phyloP scores from a whole-genome alignment of 2,113 vertebrate species.

The Ancistrus triradiatus region DNA sequence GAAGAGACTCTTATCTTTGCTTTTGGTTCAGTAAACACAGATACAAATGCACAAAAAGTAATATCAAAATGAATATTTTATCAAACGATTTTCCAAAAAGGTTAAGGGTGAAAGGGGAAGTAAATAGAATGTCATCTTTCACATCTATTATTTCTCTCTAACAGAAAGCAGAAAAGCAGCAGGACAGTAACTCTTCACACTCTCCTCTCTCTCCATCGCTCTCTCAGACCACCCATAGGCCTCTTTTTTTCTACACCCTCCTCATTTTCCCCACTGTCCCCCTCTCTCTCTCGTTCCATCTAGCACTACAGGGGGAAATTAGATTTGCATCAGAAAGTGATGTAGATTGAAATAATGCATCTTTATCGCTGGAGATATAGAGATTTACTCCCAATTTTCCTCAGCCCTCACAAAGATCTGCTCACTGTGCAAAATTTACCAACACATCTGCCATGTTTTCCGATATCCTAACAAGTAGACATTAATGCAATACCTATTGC shows the following conservation, averaged over 20 bases:
- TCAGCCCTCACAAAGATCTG: constrained; percentile 74
- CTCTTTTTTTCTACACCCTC: constrained; percentile 61
- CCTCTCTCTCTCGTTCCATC: constrained; percentile 8
- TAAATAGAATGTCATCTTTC: no score
- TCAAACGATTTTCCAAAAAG: no score
- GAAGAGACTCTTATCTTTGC: no score
- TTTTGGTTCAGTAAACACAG: no score
- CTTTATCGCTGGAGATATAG: constrained; percentile 87
- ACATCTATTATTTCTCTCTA: no score
- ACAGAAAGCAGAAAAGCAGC: neutral
- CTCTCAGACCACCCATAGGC: constrained; percentile 10
- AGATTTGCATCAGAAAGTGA: constrained; percentile 91
- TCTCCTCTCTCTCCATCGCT: neutral
- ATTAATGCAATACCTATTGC: constrained; percentile 72
- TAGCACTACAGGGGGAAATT: constrained; percentile 76
- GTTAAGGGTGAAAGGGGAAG: no score
- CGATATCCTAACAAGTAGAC: constrained; percentile 69
- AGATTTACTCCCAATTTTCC: constrained; percentile 91
- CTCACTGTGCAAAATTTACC: constrained; percentile 83
- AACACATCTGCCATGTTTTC: constrained; percentile 80
- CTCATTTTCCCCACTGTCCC: constrained; percentile 59
- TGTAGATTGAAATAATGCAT: constrained; percentile 86
- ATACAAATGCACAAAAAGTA: no score
- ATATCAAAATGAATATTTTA: no score
- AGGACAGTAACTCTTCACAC: neutral